Evolutionary conservation across 2,797 vertebrate species (phyloP).

Genomic region (Graptemys geographica): DNA sequence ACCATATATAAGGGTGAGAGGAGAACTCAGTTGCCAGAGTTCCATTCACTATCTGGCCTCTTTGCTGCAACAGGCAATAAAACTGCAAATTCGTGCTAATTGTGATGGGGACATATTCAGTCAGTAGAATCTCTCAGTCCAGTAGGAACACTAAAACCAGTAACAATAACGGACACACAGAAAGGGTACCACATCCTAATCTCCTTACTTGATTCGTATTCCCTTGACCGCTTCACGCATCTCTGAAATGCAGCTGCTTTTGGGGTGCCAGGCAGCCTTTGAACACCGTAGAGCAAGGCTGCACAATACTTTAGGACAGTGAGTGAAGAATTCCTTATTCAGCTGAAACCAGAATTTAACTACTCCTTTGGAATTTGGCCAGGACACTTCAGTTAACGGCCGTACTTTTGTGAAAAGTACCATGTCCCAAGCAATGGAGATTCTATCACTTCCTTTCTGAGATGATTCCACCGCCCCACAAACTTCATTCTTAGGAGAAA

Average conservation of each 20-base stretch:
- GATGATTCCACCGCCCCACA: neutral
- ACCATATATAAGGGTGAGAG: neutral
- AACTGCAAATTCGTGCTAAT: neutral
- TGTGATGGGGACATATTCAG: neutral
- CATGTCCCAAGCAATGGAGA: neutral
- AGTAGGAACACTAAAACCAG: neutral
- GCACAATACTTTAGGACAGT: neutral
- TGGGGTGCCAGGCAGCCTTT: neutral
- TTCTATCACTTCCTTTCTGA: conserved; percentile 40
- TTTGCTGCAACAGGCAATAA: neutral
- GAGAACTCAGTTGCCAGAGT: neutral
- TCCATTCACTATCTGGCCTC: accelerated
- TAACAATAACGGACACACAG: accelerated
- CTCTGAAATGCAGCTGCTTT: neutral
- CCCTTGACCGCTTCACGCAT: neutral
- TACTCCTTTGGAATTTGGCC: neutral
- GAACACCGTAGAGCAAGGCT: neutral
- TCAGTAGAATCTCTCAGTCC: neutral
- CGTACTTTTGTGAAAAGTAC: neutral
- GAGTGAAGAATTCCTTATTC: neutral
- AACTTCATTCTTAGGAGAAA: conserved; percentile 30
- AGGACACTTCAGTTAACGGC: neutral
- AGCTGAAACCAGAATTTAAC: conserved; percentile 37
- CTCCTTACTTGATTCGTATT: neutral
- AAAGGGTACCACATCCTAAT: neutral